These are phyloP conservation scores for Orientallactaga sibirica DNA, from an alignment of 2,797 vertebrate genomes.

Conservation along the genomic window DNA sequence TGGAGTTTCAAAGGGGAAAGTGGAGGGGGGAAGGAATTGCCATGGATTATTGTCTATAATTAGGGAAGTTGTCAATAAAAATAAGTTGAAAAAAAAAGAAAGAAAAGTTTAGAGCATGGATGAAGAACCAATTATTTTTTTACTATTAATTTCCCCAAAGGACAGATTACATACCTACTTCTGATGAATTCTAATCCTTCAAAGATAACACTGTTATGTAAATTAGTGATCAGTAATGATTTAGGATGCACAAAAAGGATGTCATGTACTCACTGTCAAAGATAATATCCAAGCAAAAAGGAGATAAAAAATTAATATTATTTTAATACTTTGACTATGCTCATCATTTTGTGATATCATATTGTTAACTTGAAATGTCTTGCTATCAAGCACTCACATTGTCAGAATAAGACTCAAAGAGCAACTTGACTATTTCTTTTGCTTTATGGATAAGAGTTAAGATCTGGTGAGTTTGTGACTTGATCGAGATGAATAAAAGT, in stretches of 20 bases:
- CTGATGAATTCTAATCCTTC: neutral
- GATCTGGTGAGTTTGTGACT: neutral
- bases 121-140: neutral
- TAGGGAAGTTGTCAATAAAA: too few species aligned
- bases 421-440: neutral
- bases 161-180: neutral
- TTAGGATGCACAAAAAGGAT: neutral
- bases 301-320: neutral
- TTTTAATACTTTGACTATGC: neutral
- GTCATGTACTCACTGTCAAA: neutral
- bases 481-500: neutral
- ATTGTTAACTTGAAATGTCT: neutral
- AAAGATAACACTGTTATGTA: neutral
- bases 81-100: too few species aligned
- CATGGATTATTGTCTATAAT: too few species aligned
- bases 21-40: too few species aligned
- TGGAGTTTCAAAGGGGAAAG: too few species aligned
- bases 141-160: neutral
- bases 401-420: conserved; percentile 5
- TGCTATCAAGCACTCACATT: neutral
- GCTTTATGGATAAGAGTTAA: conserved; percentile 23
- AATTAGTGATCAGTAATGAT: neutral
- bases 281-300: neutral
- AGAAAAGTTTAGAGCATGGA: neutral
- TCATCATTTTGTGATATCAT: neutral